Evolutionary conservation across 2,888 invertebrate genomes (phyloP), one percentile per base, ranked within the genome.

Genomic region (Andrena trimmerana): DNA sequence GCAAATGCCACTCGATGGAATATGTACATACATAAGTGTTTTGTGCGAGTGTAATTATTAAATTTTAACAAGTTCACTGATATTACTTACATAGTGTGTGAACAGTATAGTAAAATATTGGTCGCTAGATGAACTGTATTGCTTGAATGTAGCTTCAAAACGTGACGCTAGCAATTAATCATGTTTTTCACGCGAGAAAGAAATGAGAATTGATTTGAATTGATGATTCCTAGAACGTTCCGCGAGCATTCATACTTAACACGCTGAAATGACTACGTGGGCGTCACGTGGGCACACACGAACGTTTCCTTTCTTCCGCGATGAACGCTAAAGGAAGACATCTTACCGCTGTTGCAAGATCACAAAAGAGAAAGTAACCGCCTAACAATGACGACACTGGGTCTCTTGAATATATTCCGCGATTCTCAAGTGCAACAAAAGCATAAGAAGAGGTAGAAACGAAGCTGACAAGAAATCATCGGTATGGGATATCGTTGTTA

Each of bases 301-400:
- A 60, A 50, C 75, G 81, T 81, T 78, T 75, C 80, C 78, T 73
- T 84, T 84, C 78, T 76, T 67, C 50, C 68, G 52, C 1, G 57
- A 60, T 72, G 33, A 73, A 78, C 78, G 54, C 20, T 57, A 78
- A 73, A 84, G 62, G 59, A 78, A 84, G 72, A 84, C 78, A 52
- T 74, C 74, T 68, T 72, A 48, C 42, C 70, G 70, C 71, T 78
- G 83, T 70, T 70, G 67, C 59, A 59, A 60, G 62, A 73, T 48
- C 27, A 52, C 76, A 72, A 82, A 78, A 74, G 88, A 86, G 88
- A 89, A 88, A 88, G 87, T 89, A 69, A 59, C 78, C 69, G 60
- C 68, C 69, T 81, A 65, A 79, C 59, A 57, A 65, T 88, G 85
- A 88, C 86, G 86, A 86, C 86, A 85, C 62, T 62, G n/a, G 57